Conservation (phyloP, 2,888 invertebrate species). For the Orthonychiurus folsomi region DNA sequence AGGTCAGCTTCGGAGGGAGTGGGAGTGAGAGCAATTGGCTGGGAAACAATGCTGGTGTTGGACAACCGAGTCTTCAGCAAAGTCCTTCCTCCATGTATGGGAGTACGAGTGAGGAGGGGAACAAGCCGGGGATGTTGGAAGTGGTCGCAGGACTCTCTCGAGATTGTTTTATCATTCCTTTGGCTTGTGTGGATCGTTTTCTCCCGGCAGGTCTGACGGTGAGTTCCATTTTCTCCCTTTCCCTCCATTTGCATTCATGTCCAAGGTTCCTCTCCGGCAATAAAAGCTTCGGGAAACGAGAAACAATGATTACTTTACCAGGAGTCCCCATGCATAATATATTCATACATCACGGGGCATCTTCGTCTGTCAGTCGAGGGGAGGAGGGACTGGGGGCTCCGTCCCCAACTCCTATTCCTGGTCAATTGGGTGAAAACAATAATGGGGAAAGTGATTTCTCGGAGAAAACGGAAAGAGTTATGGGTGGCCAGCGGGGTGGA, state of each 20-base stretch:
- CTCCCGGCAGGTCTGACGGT: conserved; percentile 84
- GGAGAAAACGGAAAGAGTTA: background rate
- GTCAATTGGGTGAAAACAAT: background rate
- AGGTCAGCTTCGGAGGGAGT: conserved; percentile 35
- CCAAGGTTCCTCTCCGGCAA: background rate
- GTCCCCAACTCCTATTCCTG: background rate
- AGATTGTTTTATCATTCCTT: conserved; percentile 88
- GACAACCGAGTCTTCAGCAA: conserved; percentile 18
- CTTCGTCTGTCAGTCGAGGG: background rate
- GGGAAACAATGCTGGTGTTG: conserved; percentile 17
- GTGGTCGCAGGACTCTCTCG: conserved; percentile 67
- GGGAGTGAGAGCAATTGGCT: conserved; percentile 18
- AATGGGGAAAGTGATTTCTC: background rate
- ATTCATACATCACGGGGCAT: background rate
- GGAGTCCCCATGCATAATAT: background rate
- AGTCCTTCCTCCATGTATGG: conserved; percentile 16
- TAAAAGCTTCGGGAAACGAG: background rate
- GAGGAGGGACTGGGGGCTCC: background rate
- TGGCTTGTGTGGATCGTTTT: conserved; percentile 77
- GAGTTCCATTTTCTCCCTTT: background rate
- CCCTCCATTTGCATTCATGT: conserved; percentile 13
- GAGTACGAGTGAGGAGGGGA: conserved; percentile 41
- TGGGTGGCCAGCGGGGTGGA: background rate
- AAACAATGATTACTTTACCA: background rate
- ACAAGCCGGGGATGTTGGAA: conserved; percentile 57